Evolutionary conservation across 1,140 invertebrate genomes (phyloP), one percentile per base, ranked within the genome.

Genomic region (Calephelis virginiensis): DNA sequence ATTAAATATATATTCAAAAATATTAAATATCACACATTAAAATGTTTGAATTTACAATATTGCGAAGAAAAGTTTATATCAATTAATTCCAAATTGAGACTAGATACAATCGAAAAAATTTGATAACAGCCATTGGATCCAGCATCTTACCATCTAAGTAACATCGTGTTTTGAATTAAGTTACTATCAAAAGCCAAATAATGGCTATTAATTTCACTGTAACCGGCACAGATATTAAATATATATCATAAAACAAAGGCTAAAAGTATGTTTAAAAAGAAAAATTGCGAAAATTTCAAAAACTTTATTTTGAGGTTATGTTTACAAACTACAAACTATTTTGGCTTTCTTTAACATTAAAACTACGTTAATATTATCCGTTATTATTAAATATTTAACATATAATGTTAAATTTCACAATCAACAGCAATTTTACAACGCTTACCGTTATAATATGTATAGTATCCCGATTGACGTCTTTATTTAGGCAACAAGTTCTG

Each of bases 281-380:
- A 63, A 63, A 40, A 48, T 9, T 46, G 37, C 47, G 28, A 48
- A 28, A 64, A 50, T 48, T 4, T 40, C 13, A 49, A 7, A 50
- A 67, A 62, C 17, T 60, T 56, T 56, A 67, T 53, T 71, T 71
- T 50, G 66, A 74, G 73, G 73, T 74, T 74, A 74, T 74, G 73
- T 74, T 74, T 74, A 74, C 73, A 74, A 74, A 70, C 73, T 67
- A 65, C 47, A 13, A 64, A 47, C 43, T 66, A 66, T 46, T 11
- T 46, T 17, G 11, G 40, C 9, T 47, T 50, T 50, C 45, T 43
- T 28, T 62, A 45, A 62, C 10, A 11, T 13, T 59, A 64, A 67
- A 10, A 46, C 46, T 69, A 46, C 14, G 1, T 17, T 63, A 28
- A 63, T 47, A 37, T 63, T 6, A 49, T 11, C 11, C 8, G 47